Evolutionary conservation across 2,888 invertebrate genomes (phyloP).

Genomic region (Patella caerulea): DNA sequence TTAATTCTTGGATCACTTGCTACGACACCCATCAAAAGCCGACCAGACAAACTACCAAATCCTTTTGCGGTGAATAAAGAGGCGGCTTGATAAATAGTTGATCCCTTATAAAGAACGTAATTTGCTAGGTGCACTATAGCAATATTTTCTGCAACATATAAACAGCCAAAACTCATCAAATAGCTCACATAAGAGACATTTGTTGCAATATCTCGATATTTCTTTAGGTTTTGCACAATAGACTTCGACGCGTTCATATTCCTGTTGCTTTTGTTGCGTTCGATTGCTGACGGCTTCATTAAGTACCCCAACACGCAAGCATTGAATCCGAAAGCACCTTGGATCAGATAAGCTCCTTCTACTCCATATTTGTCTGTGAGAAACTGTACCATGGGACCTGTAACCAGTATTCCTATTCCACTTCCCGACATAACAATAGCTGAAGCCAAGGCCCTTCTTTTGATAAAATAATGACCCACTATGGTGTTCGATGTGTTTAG

Average conservation of each 20-base stretch:
- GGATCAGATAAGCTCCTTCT: slow-evolving; percentile 24
- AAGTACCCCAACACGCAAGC: slow-evolving; percentile 17
- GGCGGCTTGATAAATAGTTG: slow-evolving; percentile 26
- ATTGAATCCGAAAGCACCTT: slow-evolving; percentile 19
- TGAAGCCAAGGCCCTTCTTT: slow-evolving; percentile 19
- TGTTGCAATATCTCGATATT: not conserved
- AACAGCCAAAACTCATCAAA: slow-evolving; percentile 24
- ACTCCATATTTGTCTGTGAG: slow-evolving; percentile 24
- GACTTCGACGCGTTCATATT: not conserved
- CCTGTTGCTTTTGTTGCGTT: slow-evolving; percentile 21
- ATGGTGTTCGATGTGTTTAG: slow-evolving; percentile 13
- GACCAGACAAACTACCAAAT: slow-evolving; percentile 27
- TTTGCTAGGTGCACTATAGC: slow-evolving; percentile 34
- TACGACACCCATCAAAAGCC: slow-evolving; percentile 34
- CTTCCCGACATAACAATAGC: slow-evolving; percentile 18
- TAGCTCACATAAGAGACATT: slow-evolving; percentile 23
- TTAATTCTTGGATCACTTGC: slow-evolving; percentile 30
- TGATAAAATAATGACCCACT: slow-evolving; percentile 22
- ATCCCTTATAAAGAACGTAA: slow-evolving; percentile 30
- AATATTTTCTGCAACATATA: slow-evolving; percentile 30
- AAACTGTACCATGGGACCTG: slow-evolving; percentile 26
- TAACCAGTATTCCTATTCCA: slow-evolving; percentile 28
- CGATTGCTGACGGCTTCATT: slow-evolving; percentile 22
- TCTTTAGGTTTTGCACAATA: not conserved
- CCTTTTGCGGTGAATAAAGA: slow-evolving; percentile 33